Base-by-base conservation (phyloP, 1,140 invertebrate genomes). In the Trichomalopsis sarcophagae region DNA sequence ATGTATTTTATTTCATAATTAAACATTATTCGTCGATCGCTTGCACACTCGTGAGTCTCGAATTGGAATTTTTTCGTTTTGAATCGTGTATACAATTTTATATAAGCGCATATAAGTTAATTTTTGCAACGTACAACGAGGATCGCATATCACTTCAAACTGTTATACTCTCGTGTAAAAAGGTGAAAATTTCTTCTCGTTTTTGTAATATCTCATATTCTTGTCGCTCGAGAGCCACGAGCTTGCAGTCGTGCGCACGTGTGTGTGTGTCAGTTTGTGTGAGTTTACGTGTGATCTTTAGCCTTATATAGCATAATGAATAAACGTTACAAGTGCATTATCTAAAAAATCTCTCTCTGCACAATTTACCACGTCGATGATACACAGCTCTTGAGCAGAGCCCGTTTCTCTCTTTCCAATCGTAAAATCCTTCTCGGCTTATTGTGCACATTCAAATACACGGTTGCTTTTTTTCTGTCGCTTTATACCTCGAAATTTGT, bases 291-390 rank as follows among this genome's bases (percentile, higher is more conserved):
- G 87, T 71, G 55, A n/a, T 62, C 84, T 86, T 90, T 90, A 89
- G 87, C 47, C 88, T 90, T 92, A 91, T 92, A 91, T 81, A 89
- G 88, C 91, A 80, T 33, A 74, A 81, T 81, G 83, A 92, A 92
- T 91, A 91, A 92, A 92, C 90, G 89, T 92, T 89, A 93, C 89
- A 92, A 81, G 92, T 92, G 91, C 91, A 91, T 91, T 93, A 92
- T 92, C 91, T 92, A 92, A 91, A 93, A 93, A 92, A 92, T 89
- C 89, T 83, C 55, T 69, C 50, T 69, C 27, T 30, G 33, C n/a
- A 2, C 23, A n/a, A 36, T 75, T 21, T 44, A 17, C 36, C 36
- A 44, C 33, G 5, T 40, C 4, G 3, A 21, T n/a, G 55, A n/a
- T 17, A 55, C 11, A 21, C 17, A 36, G 17, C 50, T 55, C 50